Evolutionary conservation across 2,888 invertebrate species (phyloP).

Genomic region (Thera obeliscata): DNA sequence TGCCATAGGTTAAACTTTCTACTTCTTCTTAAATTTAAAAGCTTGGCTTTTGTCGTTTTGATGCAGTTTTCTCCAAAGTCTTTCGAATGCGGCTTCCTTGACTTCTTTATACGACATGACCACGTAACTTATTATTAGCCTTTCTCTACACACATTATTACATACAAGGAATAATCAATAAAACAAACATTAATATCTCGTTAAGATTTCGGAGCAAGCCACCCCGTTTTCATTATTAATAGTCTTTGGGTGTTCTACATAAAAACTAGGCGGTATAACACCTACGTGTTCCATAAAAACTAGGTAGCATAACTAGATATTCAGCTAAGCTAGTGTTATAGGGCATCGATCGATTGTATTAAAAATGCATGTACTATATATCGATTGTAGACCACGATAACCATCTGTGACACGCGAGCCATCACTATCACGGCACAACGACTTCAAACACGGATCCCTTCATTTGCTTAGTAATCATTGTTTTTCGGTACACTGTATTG

Average conservation of each 20-base stretch:
- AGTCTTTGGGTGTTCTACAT: conserved; percentile 4
- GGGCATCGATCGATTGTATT: conserved; percentile 37
- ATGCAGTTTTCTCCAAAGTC: too few relatives aligned
- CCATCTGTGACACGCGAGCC: conserved; percentile 32
- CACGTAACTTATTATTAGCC: too few relatives aligned
- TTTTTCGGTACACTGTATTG: too few relatives aligned
- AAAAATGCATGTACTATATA: conserved; percentile 41
- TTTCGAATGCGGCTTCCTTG: too few relatives aligned
- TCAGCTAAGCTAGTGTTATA: conserved; percentile 24
- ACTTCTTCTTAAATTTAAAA: too few relatives aligned
- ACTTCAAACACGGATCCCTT: conserved; percentile 1
- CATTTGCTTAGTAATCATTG: too few relatives aligned
- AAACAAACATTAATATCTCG: conserved; percentile 1
- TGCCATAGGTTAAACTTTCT: too few relatives aligned
- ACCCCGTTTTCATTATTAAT: background rate
- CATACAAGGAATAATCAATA: conserved; percentile 6
- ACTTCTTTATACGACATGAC: too few relatives aligned
- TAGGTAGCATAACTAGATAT: conserved; percentile 1
- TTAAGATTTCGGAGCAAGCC: background rate
- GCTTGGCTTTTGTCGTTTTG: too few relatives aligned
- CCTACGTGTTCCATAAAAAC: conserved; percentile 14
- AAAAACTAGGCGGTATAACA: conserved; percentile 16
- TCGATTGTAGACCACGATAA: conserved; percentile 37
- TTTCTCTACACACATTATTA: background rate
- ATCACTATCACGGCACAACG: conserved; percentile 3